phyloP scores from a whole-genome alignment of 2,797 vertebrate genomes.

The Artibeus jamaicensis region DNA sequence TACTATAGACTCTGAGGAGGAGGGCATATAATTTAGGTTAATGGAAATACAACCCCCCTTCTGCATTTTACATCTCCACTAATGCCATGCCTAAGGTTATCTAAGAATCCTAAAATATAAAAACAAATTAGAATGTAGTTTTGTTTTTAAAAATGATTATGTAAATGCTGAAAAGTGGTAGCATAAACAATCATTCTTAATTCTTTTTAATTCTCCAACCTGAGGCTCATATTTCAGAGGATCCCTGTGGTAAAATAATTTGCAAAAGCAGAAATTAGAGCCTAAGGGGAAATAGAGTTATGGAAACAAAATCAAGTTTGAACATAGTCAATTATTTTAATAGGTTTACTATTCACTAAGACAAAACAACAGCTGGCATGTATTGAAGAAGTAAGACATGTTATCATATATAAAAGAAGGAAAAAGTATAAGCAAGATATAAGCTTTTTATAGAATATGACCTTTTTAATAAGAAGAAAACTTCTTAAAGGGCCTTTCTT shows the following conservation, averaged over 20 bases:
- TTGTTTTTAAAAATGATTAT: neutral
- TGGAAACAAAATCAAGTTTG: neutral
- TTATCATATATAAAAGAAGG: neutral
- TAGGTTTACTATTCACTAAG: neutral
- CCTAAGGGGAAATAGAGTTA: neutral
- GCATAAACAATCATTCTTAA: neutral
- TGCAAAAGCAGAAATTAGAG: neutral
- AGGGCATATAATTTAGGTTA: neutral
- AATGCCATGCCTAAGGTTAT: neutral
- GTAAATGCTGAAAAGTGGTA: neutral
- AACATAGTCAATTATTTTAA: neutral
- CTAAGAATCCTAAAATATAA: neutral
- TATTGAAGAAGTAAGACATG: neutral
- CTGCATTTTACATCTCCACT: neutral
- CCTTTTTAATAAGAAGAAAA: neutral
- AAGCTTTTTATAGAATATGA: neutral
- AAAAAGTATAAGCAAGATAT: neutral
- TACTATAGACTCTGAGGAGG: neutral
- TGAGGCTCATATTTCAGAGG: neutral
- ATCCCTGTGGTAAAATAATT: neutral
- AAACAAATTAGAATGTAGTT: neutral
- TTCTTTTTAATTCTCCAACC: conserved; percentile 5
- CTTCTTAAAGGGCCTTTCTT: neutral
- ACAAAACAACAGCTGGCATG: neutral
- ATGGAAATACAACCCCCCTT: neutral